Conservation (phyloP, 2,888 invertebrate species). For the Drosophila fungiperda region DNA sequence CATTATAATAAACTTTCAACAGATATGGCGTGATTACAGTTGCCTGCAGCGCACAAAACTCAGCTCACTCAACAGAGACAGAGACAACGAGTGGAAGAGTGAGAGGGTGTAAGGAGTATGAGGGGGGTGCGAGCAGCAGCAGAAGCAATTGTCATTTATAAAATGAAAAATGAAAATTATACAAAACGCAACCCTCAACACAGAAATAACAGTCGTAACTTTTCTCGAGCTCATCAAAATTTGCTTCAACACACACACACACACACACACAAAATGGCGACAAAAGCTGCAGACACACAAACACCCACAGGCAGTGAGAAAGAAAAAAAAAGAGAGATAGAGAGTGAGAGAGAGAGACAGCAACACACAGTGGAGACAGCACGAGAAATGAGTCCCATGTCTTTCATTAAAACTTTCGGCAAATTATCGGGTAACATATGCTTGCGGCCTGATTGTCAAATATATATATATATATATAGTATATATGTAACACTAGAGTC, state of each 20-base stretch:
- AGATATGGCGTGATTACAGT: slow-evolving; percentile 79
- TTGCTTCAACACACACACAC: slow-evolving; percentile 59
- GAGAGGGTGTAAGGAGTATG: too few relatives aligned
- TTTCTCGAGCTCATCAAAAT: slow-evolving; percentile 74
- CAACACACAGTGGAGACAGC: slow-evolving; percentile 47
- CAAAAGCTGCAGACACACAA: slow-evolving; percentile 52
- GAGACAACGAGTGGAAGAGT: too few relatives aligned
- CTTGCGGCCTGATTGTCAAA: slow-evolving; percentile 83
- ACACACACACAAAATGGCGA: slow-evolving; percentile 69
- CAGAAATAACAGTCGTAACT: slow-evolving; percentile 42
- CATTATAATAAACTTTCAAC: slow-evolving; percentile 75
- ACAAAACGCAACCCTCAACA: slow-evolving; percentile 41
- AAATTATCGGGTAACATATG: slow-evolving; percentile 85
- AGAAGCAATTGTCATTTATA: slow-evolving; percentile 70
- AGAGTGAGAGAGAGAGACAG: slow-evolving; percentile 8
- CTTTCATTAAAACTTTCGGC: slow-evolving; percentile 85
- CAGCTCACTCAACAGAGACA: slow-evolving; percentile 18
- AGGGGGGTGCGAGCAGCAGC: neutral
- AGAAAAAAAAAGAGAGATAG: neutral
- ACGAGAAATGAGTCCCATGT: slow-evolving; percentile 84
- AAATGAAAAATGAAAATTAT: slow-evolving; percentile 70
- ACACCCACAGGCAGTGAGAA: slow-evolving; percentile 17
- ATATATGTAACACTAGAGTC: neutral
- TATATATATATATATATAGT: slow-evolving; percentile 13
- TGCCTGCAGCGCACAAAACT: slow-evolving; percentile 51